phyloP scores from a whole-genome alignment of 2,797 vertebrate species.

The Pangasius sanitwongsei region DNA sequence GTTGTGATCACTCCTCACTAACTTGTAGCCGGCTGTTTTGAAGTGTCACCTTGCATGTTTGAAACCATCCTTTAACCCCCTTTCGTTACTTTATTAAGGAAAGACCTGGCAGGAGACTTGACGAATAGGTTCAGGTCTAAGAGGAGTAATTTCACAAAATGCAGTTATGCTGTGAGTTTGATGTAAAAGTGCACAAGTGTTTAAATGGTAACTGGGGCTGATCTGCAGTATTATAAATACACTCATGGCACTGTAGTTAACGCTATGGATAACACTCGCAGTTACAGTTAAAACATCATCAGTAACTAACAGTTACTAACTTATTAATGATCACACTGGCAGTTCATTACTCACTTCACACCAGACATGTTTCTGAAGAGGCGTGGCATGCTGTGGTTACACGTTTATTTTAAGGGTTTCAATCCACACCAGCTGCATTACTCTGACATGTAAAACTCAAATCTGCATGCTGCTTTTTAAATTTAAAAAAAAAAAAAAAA shows the following conservation, averaged over 20 bases:
- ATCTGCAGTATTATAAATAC: not conserved
- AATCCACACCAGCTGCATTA: not conserved
- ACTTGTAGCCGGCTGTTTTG: slow-evolving; percentile 10
- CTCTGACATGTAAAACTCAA: not conserved
- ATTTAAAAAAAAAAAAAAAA: no score
- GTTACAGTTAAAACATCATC: not conserved
- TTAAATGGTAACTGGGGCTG: not conserved
- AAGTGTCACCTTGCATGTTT: slow-evolving; percentile 43
- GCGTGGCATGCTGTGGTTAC: not conserved
- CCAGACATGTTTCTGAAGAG: not conserved
- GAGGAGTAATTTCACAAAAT: not conserved
- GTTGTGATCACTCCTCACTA: slow-evolving; percentile 29
- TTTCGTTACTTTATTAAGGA: not conserved
- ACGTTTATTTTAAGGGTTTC: not conserved
- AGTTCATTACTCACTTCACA: not conserved
- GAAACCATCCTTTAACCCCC: slow-evolving; percentile 26
- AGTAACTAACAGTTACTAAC: not conserved
- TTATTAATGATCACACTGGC: not conserved
- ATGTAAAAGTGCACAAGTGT: no score
- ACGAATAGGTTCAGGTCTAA: not conserved
- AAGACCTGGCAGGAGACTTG: not conserved
- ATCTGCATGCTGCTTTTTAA: no score
- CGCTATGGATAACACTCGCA: not conserved
- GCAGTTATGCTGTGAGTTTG: not conserved
- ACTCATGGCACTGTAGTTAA: not conserved